Base-by-base conservation (phyloP, 2,797 vertebrate genomes). In the Melanotaenia nigrans region DNA sequence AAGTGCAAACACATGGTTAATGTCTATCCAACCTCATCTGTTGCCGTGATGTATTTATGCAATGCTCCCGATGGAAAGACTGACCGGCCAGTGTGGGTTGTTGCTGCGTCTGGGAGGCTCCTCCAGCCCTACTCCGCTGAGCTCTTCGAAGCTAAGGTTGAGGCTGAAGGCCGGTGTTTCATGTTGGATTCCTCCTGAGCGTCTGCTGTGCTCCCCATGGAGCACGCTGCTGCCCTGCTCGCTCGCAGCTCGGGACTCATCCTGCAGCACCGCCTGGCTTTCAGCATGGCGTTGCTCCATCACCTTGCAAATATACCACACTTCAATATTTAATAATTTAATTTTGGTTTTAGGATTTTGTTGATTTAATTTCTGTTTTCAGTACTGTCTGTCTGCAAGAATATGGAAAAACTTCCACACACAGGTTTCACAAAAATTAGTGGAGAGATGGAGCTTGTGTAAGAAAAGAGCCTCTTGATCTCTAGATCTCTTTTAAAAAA, bases 81-180 rank as follows among this genome's bases (percentile, higher is more conserved):
- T 85, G 70, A 95, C 94, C 87, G 88, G 87, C 97, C 97, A 99
- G 68, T 92, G 91, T 2, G 94, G 90, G 82, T 91, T 95, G 82
- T 90, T 92, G 88, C 87, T 94, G 32, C 93, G 94, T 38, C 94
- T 95, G 0, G 89, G 86, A 35, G 95, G 93, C 85, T 99, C 98
- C 54, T 99, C 98, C 16, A 99, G 91, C 32, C 96, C 97, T 0
- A 94, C 93, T 0, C 93, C 94, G 62, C 96, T 97, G 76, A 99
- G 95, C 64, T 99, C 97, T 83, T 99, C 98, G 33, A 99, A 99
- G 92, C 98, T 99, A 84, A 99, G 97, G 92, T 96, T 98, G 51
- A 99, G 94, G 2, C 93, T 95, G 87, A 97, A 99, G 57, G 92
- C 89, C 0, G 93, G 86, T 11, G 68, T 36, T 13, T 90, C 84